Percentiles rank a stretch among this genome's conserved stretches.
phyloP scores from a whole-genome alignment of 2,888 invertebrate genomes.

The Eupithecia subfuscata region DNA sequence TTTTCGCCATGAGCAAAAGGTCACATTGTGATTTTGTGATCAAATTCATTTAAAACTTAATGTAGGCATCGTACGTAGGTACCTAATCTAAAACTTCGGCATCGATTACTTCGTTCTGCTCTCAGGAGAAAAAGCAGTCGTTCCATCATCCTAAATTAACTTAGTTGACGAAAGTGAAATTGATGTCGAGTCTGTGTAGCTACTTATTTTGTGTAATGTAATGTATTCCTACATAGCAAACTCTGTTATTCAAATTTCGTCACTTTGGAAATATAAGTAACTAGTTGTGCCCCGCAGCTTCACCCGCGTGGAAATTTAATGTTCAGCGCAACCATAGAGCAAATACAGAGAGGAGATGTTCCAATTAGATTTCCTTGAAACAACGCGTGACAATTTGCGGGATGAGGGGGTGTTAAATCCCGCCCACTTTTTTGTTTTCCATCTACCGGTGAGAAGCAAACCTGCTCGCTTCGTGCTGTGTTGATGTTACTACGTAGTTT shows the following conservation, averaged over 20 bases:
- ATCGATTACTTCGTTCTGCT: not conserved
- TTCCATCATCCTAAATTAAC: constrained; percentile 1
- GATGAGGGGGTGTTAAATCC: too few relatives aligned
- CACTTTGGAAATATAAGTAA: not conserved
- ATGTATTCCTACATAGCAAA: not conserved
- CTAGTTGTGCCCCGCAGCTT: too few relatives aligned
- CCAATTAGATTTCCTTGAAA: too few relatives aligned
- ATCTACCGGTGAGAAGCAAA: too few relatives aligned
- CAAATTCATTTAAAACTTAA: not conserved
- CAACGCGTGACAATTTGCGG: too few relatives aligned
- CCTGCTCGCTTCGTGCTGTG: too few relatives aligned
- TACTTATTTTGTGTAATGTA: not conserved
- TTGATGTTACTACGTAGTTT: too few relatives aligned
- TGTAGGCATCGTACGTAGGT: not conserved
- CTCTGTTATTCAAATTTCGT: not conserved
- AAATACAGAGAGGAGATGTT: too few relatives aligned
- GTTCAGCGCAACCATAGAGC: too few relatives aligned
- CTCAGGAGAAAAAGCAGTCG: not conserved
- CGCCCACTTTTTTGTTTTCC: too few relatives aligned
- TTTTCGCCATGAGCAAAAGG: not conserved
- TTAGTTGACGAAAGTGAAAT: not conserved
- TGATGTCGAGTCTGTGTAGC: not conserved
- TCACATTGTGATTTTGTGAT: not conserved
- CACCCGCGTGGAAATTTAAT: too few relatives aligned
- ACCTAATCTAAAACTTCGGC: not conserved